Conservation (phyloP, 2,888 invertebrate species). For the Amphipyra tragopoginis region DNA sequence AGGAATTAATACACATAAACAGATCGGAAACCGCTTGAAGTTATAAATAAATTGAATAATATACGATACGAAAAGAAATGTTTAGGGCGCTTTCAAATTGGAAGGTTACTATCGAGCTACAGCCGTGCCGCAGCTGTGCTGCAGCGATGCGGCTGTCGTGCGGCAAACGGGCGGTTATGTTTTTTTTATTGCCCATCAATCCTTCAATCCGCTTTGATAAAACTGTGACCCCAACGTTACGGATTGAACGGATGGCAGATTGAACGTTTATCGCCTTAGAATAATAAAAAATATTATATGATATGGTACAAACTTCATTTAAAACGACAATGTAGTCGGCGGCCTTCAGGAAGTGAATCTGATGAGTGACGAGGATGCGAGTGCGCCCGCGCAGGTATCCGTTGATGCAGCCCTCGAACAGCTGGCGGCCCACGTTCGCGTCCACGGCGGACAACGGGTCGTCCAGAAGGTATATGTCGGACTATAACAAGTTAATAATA, state of each 20-base stretch:
- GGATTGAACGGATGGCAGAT: too few relatives aligned
- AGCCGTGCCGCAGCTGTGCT: too few relatives aligned
- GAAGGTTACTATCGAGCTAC: too few relatives aligned
- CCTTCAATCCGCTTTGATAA: too few relatives aligned
- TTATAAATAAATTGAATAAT: background rate
- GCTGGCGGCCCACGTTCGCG: conserved; percentile 93
- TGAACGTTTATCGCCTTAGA: too few relatives aligned
- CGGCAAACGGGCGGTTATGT: too few relatives aligned
- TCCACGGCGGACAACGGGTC: conserved; percentile 97
- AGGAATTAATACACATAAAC: too few relatives aligned
- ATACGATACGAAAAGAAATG: background rate
- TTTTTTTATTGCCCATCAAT: too few relatives aligned
- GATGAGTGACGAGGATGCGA: conserved; percentile 95
- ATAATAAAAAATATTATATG: background rate
- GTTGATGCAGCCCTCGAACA: conserved; percentile 94
- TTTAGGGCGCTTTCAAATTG: too few relatives aligned
- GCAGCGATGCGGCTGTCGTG: too few relatives aligned
- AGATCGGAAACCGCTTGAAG: background rate
- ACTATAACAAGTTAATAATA: conserved; percentile 71
- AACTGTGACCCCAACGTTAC: too few relatives aligned
- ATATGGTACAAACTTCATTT: conserved; percentile 73
- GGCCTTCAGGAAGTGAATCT: conserved; percentile 94
- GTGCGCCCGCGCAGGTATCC: conserved; percentile 92
- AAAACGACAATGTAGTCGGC: conserved; percentile 92
- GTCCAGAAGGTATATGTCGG: conserved; percentile 95